phyloP scores from a whole-genome alignment of 2,888 invertebrate genomes.

The Stenchaetothrips biformis region DNA sequence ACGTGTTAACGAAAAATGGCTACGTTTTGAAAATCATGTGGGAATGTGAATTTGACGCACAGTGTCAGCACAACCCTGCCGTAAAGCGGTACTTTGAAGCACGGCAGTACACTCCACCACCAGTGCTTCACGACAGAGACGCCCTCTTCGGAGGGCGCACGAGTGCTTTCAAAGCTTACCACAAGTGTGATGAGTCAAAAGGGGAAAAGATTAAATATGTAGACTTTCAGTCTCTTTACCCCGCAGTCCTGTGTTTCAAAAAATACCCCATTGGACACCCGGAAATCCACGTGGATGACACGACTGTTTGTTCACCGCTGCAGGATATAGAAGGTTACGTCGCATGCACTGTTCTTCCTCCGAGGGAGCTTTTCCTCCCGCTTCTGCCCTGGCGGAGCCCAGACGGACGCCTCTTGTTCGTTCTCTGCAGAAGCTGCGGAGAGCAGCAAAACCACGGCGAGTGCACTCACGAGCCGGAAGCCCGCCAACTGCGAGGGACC shows the following conservation, averaged over 20 bases:
- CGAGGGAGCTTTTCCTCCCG: not conserved
- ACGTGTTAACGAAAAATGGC: not conserved
- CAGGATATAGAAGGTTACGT: not conserved
- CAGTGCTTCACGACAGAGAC: not conserved
- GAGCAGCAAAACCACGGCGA: not conserved
- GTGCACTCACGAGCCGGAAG: not conserved
- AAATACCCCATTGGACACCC: not conserved
- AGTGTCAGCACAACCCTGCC: not conserved
- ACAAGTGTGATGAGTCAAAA: not conserved
- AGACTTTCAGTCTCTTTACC: not conserved
- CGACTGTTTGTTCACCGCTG: not conserved
- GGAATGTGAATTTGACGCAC: not conserved
- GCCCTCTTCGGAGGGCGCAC: not conserved
- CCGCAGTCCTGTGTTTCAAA: not conserved
- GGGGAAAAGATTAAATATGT: not conserved
- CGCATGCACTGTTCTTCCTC: not conserved
- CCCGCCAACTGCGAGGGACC: not conserved
- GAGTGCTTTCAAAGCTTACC: no score
- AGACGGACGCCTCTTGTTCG: not conserved
- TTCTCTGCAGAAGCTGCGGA: not conserved
- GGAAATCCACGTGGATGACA: not conserved
- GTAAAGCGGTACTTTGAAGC: no score
- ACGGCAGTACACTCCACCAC: not conserved
- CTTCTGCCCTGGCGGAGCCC: not conserved
- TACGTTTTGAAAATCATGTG: not conserved